A percentile compares a stretch with the other conserved stretches of the same genome.
Evolutionary conservation across 2,888 invertebrate species (phyloP).

Genomic region (Monopis laevigella): DNA sequence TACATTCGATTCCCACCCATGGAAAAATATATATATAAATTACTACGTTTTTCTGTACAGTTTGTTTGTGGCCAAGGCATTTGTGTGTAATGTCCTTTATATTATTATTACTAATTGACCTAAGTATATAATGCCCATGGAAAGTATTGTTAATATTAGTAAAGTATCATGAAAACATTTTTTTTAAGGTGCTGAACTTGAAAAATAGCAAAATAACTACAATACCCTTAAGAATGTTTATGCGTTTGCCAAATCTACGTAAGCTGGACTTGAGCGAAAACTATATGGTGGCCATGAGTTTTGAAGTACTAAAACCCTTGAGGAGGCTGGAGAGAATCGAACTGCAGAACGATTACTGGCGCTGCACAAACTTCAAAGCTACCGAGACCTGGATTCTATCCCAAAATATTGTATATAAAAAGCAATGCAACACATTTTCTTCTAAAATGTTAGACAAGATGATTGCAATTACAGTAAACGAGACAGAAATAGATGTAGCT

Average conservation of each 20-base stretch:
- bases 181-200: constrained; percentile 62
- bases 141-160: too few relatives aligned
- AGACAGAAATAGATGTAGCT: constrained; percentile 42
- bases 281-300: constrained; percentile 60
- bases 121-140: too few relatives aligned
- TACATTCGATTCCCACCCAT: too few relatives aligned
- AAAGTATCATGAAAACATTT: not conserved
- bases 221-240: constrained; percentile 58
- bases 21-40: too few relatives aligned
- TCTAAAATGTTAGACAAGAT: constrained; percentile 67
- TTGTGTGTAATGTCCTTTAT: too few relatives aligned
- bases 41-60: too few relatives aligned
- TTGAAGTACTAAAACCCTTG: constrained; percentile 54
- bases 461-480: constrained; percentile 41
- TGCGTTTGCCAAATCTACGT: constrained; percentile 61
- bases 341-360: constrained; percentile 64
- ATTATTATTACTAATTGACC: too few relatives aligned
- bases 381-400: constrained; percentile 48
- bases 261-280: constrained; percentile 71
- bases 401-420: constrained; percentile 48
- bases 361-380: constrained; percentile 56
- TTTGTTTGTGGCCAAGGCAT: too few relatives aligned
- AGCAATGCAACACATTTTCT: constrained; percentile 44
- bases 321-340: constrained; percentile 57
- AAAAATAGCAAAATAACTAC: constrained; percentile 68